A percentile compares a stretch with the other conserved stretches of the same genome.
Conservation (phyloP, 2,113 vertebrate species). For the Recurvirostra avosetta region DNA sequence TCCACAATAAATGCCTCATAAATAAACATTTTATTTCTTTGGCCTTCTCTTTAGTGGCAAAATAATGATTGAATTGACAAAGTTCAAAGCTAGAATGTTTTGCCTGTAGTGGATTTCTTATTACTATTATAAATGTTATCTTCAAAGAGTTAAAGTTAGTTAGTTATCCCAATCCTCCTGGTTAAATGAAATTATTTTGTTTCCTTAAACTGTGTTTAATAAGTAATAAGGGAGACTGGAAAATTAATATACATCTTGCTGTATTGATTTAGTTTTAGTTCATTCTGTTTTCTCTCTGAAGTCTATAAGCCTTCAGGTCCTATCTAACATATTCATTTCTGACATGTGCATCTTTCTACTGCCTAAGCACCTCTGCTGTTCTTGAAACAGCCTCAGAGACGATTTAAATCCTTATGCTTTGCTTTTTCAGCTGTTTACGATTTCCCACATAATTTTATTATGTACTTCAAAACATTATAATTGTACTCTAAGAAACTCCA, state of each 20-base stretch:
- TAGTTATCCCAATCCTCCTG: not conserved
- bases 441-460: not conserved
- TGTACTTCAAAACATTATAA: not conserved
- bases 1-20: not conserved
- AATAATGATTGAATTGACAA: not conserved
- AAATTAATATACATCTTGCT: not conserved
- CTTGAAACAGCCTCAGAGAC: conserved; percentile 13
- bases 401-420: conserved; percentile 1
- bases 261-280: conserved; percentile 19
- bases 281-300: conserved; percentile 40
- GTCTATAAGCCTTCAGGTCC: not conserved
- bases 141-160: conserved; percentile 10
- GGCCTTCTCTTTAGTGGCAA: not conserved
- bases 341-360: not conserved
- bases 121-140: not conserved
- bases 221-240: not conserved
- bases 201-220: conserved; percentile 32
- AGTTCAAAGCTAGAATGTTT: conserved; percentile 42
- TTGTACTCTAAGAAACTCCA: not conserved
- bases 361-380: not conserved
- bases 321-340: conserved; percentile 16
- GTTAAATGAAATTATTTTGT: conserved; percentile 39
- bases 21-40: not conserved
- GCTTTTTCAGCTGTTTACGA: not conserved
- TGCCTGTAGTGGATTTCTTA: conserved; percentile 26